These are phyloP conservation scores for Ophonus ardosiacus DNA, from an alignment of 2,888 invertebrate genomes.

Conservation along the genomic window DNA sequence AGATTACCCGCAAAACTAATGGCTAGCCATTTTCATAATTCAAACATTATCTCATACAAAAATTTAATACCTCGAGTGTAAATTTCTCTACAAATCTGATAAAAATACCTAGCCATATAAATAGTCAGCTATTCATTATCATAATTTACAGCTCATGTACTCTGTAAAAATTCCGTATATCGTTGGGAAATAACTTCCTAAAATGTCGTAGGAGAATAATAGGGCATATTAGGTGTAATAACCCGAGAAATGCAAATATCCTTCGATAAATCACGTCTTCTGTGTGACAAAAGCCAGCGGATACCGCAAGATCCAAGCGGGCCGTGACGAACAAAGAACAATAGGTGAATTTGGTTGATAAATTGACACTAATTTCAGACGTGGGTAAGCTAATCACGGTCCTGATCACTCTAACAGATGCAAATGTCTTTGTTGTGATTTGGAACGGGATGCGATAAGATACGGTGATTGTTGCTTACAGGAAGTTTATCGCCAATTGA, in stretches of 20 bases:
- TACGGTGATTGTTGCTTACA: slow-evolving; percentile 18
- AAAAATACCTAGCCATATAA: slow-evolving; percentile 32
- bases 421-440: slow-evolving; percentile 35
- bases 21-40: slow-evolving; percentile 33
- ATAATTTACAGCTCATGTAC: slow-evolving; percentile 30
- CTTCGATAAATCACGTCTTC: slow-evolving; percentile 3
- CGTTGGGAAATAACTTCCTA: slow-evolving; percentile 5
- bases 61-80: slow-evolving; percentile 1
- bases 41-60: slow-evolving; percentile 37
- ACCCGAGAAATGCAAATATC: slow-evolving; percentile 28
- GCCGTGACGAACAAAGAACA: slow-evolving; percentile 50
- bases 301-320: slow-evolving; percentile 14
- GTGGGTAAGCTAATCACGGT: slow-evolving; percentile 55
- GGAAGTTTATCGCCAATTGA: slow-evolving; percentile 25
- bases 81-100: slow-evolving; percentile 24
- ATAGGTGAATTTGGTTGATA: slow-evolving; percentile 55
- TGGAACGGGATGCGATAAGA: slow-evolving; percentile 39
- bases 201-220: neutral
- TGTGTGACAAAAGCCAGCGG: slow-evolving; percentile 26
- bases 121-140: slow-evolving; percentile 16
- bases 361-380: slow-evolving; percentile 59
- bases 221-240: slow-evolving; percentile 15
- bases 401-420: slow-evolving; percentile 54
- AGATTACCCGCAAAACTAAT: slow-evolving; percentile 24
- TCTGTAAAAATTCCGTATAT: neutral